phyloP scores from a whole-genome alignment of 2,888 invertebrate genomes.

The Aquatica leii region DNA sequence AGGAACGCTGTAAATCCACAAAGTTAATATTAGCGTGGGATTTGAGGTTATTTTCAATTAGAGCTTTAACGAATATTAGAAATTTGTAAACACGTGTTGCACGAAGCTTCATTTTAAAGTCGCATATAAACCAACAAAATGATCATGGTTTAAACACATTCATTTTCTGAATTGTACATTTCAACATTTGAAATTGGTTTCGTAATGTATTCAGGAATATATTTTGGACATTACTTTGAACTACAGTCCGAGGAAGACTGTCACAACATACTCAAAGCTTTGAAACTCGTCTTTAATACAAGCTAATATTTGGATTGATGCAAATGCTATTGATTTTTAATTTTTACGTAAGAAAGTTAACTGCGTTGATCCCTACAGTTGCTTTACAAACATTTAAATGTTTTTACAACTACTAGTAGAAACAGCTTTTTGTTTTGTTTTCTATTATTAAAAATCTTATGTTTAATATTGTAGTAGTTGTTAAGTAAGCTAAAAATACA shows the following conservation, averaged over 20 bases:
- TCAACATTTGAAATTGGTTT: slow-evolving; percentile 74
- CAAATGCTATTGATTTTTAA: slow-evolving; percentile 79
- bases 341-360: slow-evolving; percentile 72
- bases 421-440: no score
- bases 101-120: slow-evolving; percentile 18
- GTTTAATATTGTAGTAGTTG: no score
- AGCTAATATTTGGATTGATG: slow-evolving; percentile 71
- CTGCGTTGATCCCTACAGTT: no score
- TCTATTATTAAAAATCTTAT: no score
- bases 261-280: slow-evolving; percentile 68
- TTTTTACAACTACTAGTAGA: no score
- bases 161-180: slow-evolving; percentile 62
- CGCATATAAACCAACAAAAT: slow-evolving; percentile 13
- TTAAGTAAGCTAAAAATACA: no score
- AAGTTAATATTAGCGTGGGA: slow-evolving; percentile 22
- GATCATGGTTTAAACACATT: no score
- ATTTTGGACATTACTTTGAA: slow-evolving; percentile 75
- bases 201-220: slow-evolving; percentile 78
- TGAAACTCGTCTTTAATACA: slow-evolving; percentile 65
- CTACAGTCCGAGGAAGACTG: slow-evolving; percentile 71
- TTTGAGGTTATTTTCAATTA: slow-evolving; percentile 23
- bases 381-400: no score
- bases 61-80: slow-evolving; percentile 22
- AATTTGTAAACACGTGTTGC: slow-evolving; percentile 23
- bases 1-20: slow-evolving; percentile 14